phyloP scores from a whole-genome alignment of 2,113 vertebrate genomes.

The Ascaphus truei region DNA sequence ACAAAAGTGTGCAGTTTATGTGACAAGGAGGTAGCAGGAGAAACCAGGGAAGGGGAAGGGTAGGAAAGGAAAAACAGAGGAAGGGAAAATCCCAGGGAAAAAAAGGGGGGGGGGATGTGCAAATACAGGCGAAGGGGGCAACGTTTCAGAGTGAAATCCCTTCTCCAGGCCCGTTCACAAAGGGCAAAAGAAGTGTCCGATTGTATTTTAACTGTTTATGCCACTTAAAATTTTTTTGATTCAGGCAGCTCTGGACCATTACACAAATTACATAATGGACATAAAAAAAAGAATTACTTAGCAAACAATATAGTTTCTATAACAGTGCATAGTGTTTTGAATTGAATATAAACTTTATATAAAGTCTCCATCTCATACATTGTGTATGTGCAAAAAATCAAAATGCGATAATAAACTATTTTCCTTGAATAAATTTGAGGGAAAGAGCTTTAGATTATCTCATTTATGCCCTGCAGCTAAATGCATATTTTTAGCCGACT shows the following conservation, averaged over 20 bases:
- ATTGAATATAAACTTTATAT: not conserved
- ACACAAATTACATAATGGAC: not conserved
- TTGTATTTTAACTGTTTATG: no score
- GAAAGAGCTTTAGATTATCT: constrained; percentile 21
- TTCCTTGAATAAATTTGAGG: constrained; percentile 2
- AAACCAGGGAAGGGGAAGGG: no score
- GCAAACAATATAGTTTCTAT: not conserved
- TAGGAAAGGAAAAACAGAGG: no score
- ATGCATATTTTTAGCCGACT: constrained; percentile 26
- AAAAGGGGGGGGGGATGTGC: no score
- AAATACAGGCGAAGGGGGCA: no score
- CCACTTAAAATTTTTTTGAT: no score
- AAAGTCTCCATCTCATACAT: not conserved
- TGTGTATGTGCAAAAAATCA: not conserved
- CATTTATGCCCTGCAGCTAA: constrained; percentile 17
- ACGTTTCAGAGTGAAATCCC: no score
- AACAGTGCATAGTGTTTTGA: not conserved
- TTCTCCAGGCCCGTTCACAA: no score
- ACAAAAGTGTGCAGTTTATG: no score
- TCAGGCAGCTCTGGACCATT: not conserved
- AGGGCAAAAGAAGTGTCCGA: no score
- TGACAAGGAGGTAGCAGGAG: no score
- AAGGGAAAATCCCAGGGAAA: no score
- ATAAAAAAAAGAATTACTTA: not conserved
- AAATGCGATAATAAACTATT: not conserved